phyloP scores from a whole-genome alignment of 2,888 invertebrate species.

The Neuroscelio doddi region DNA sequence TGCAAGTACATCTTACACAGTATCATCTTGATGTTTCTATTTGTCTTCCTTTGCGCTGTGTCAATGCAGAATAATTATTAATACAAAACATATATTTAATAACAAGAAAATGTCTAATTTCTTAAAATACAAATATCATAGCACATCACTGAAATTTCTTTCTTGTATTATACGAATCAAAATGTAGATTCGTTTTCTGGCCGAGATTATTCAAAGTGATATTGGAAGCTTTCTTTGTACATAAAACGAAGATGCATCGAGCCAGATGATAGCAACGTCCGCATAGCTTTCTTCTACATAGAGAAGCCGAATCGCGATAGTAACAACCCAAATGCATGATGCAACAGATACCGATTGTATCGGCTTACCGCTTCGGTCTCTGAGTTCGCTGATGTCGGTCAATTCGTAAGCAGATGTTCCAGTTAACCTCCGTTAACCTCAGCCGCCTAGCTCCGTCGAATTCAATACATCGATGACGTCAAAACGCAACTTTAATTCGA shows the following conservation, averaged over 20 bases:
- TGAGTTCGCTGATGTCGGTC: conserved; percentile 34
- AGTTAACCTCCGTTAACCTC: conserved; percentile 65
- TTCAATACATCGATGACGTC: conserved; percentile 68
- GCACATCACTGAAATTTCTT: no score
- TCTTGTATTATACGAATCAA: neutral
- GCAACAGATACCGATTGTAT: conserved; percentile 51
- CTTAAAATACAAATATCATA: no score
- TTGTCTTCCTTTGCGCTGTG: neutral
- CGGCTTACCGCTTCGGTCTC: conserved; percentile 24
- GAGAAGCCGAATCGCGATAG: conserved; percentile 26
- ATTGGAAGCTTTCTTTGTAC: conserved; percentile 13
- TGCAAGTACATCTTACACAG: conserved; percentile 18
- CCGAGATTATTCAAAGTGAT: conserved; percentile 10
- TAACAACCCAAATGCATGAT: conserved; percentile 50
- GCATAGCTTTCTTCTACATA: conserved; percentile 15
- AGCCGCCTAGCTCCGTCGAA: conserved; percentile 55
- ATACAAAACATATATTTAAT: no score
- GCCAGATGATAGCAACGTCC: conserved; percentile 17
- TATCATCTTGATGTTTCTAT: conserved; percentile 19
- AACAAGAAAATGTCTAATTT: no score
- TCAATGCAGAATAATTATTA: conserved; percentile 11
- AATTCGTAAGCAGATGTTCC: conserved; percentile 55
- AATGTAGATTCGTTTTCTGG: conserved; percentile 8
- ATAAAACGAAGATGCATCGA: conserved; percentile 22
- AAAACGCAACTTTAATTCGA: conserved; percentile 55